These are phyloP conservation scores for Amphiura filiformis DNA, from an alignment of 35 echinoderm and acorn worm species.

Conservation along the genomic window DNA sequence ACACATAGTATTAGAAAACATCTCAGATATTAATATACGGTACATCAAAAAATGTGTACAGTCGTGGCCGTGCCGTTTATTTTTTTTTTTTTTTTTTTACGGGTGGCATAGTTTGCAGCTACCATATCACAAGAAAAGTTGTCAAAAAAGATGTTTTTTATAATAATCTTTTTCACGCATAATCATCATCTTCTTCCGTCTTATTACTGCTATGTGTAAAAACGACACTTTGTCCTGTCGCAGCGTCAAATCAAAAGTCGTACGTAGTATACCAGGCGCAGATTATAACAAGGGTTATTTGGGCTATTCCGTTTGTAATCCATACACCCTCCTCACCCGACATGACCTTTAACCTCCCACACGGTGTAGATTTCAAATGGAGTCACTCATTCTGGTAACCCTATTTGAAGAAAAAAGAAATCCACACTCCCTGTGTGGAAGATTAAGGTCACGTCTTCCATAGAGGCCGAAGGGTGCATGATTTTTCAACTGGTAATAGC, in stretches of 20 bases:
- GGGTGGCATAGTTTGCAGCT: neutral
- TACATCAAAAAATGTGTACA: conserved; percentile 15
- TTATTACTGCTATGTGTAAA: neutral
- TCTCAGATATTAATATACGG: conserved; percentile 10
- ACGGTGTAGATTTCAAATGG: no score
- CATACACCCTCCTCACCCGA: no score
- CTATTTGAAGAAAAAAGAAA: no score
- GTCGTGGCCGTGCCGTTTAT: neutral
- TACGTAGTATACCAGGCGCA: neutral
- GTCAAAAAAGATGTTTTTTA: conserved; percentile 6
- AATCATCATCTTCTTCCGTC: neutral
- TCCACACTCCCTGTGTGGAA: no score
- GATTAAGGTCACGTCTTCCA: no score
- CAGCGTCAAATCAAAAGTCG: neutral
- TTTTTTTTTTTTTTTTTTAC: neutral
- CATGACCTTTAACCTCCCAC: no score
- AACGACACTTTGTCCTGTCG: neutral
- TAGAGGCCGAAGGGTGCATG: no score
- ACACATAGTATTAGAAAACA: conserved; percentile 1
- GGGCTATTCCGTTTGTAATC: no score
- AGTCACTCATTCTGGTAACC: no score
- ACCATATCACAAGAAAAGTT: neutral
- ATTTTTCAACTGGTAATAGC: no score
- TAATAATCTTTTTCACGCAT: neutral
- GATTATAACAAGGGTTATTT: neutral